Conservation (phyloP, 2,113 vertebrate genomes). For the Hypomesus transpacificus region DNA sequence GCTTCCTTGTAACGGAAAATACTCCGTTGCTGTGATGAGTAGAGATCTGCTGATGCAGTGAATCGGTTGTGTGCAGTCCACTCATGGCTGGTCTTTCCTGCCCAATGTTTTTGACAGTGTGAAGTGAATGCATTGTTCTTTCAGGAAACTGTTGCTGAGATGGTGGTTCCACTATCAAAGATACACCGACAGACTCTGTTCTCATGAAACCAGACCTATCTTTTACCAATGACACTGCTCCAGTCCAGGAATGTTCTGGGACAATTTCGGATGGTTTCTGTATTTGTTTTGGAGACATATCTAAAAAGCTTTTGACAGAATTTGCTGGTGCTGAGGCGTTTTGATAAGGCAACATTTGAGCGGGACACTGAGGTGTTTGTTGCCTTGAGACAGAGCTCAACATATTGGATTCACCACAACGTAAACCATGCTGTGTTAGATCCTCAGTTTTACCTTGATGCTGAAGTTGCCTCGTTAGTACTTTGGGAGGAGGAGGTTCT, state of each 20-base stretch:
- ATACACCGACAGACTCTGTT: conserved; percentile 44
- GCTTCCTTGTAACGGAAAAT: conserved; percentile 24
- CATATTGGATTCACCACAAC: neutral
- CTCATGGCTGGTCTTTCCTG: conserved; percentile 21
- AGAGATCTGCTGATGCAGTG: conserved; percentile 36
- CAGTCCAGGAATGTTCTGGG: conserved; percentile 10
- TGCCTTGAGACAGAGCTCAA: neutral
- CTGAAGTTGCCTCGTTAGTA: neutral
- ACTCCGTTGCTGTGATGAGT: conserved; percentile 33
- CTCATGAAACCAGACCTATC: conserved; percentile 19
- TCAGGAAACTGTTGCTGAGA: conserved; percentile 8
- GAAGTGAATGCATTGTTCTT: neutral
- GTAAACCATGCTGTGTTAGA: conserved; percentile 18
- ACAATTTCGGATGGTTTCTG: conserved; percentile 25
- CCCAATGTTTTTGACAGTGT: conserved; percentile 6
- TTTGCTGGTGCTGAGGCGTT: conserved; percentile 55
- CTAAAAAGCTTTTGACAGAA: conserved; percentile 52
- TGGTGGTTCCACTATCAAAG: conserved; percentile 49
- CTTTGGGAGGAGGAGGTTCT: neutral
- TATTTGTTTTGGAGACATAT: conserved; percentile 60
- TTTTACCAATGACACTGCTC: conserved; percentile 48
- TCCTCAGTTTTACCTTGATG: conserved; percentile 3
- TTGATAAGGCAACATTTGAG: neutral
- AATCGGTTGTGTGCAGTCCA: conserved; percentile 47
- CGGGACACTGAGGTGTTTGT: neutral